Evolutionary conservation across 2,113 vertebrate species (phyloP), one percentile per base, ranked within the genome.

Genomic region (Corythaeola cristata): DNA sequence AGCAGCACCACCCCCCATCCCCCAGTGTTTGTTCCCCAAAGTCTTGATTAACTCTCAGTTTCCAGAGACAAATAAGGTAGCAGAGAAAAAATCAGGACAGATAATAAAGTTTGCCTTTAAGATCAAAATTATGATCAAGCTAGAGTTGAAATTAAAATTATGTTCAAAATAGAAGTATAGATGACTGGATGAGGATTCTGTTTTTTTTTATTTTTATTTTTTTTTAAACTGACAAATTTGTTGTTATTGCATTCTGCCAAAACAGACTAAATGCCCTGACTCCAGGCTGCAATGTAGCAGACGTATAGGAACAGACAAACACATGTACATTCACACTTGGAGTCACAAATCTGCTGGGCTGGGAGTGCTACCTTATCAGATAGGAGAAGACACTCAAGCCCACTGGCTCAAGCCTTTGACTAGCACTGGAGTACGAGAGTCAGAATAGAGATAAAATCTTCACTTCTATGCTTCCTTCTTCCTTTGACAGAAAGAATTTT

Each of bases 81-180:
- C 5, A 19, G 30, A 8, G 6, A 5, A 33, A 20, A 78, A 27
- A 8, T 2, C 3, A 28, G 3, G 39, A 19, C 0, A 64, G 19
- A 62, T 16, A 49, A 52, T 41, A 19, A 71, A 16, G 2, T 72
- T 93, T 77, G 19, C 21, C 59, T 86, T 81, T 68, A 66, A 78
- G 21, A 41, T 24, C 5, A 47, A 75, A 82, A 56, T 71, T 79
- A 8, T 41, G 50, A 19, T 13, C 44, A 52, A 47, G 22, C 22
- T 74, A 20, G 10, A 56, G 8, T 2, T 66, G 27, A 85, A 82
- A 37, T 20, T 50, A 63, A 90, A 76, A 76, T 39, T n/a, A 9
- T 12, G 1, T 55, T 91, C 3, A 20, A 33, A 68, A 52, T 44
- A 33, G 12, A 67, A 47, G 3, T 15, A 32, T 50, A 67, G 8